Evolutionary conservation across 2,113 vertebrate genomes (phyloP), one percentile per base, ranked within the genome.

Genomic region (Hypomesus transpacificus): DNA sequence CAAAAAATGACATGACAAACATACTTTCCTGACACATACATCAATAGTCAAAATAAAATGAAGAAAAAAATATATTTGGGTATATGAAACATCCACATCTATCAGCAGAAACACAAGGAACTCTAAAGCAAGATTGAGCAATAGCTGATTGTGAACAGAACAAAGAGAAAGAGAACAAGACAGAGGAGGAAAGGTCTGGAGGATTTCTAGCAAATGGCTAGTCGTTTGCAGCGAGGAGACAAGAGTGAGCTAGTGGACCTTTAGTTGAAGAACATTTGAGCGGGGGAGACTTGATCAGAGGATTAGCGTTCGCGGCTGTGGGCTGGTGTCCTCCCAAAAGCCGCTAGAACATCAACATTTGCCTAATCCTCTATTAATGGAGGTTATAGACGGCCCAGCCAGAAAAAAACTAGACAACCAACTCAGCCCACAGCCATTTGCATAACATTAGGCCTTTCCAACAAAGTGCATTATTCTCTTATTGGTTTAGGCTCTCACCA

Each of bases 311-410:
- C 74, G 83, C 62, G 87, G 86, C 86, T 79, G 79, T 79, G 66
- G 80, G 71, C 88, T 81, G 78, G 87, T 89, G 90, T 92, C 88
- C 61, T 85, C 90, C 91, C 88, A 87, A 91, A 84, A 90, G 85
- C 80, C 83, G 88, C 88, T 87, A 91, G 88, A 91, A 92, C 91
- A 84, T 89, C 88, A 86, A 83, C 91, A 91, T 92, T 91, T 88
- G 89, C 91, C 91, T 93, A 93, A 93, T 93, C 92, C 90, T 84
- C 88, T 88, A 84, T 89, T 92, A 92, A 92, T 92, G 90, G 82
- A 89, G 90, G 90, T 92, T 92, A 92, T 90, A 77, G 90, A 89
- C 89, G 89, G 88, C 89, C 89, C 89, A 89, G 90, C 86, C 91
- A 89, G 86, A 88, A 87, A 87, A 87, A 88, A 88, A 73, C 89